These are phyloP conservation scores for Darevskia nairensis DNA, from an alignment of 2,797 vertebrate species.

Conservation along the genomic window DNA sequence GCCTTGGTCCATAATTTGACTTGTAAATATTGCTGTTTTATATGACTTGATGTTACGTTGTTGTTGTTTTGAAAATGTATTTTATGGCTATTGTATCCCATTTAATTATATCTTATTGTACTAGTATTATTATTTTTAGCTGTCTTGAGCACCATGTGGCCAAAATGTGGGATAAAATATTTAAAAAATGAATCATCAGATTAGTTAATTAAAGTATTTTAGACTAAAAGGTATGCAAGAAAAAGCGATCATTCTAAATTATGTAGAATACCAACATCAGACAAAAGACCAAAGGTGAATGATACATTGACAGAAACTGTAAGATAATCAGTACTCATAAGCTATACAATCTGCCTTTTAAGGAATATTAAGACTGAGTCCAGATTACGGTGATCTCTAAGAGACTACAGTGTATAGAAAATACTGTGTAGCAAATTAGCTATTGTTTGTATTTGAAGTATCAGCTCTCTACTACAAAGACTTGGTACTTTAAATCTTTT, in stretches of 20 bases:
- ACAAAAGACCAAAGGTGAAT: neutral
- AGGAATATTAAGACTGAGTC: neutral
- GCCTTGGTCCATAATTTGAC: too few species aligned
- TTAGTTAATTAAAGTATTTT: neutral
- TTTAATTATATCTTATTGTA: too few species aligned
- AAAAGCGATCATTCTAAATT: neutral
- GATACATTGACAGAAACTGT: neutral
- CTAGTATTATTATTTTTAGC: too few species aligned
- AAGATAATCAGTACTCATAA: neutral
- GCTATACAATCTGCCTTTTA: neutral
- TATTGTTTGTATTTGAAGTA: neutral
- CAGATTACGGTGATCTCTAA: too few species aligned
- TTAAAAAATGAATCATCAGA: too few species aligned
- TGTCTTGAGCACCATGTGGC: too few species aligned
- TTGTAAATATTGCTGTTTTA: too few species aligned
- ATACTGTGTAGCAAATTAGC: neutral
- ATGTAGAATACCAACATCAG: neutral
- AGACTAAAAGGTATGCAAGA: neutral
- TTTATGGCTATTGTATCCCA: too few species aligned
- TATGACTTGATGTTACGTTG: too few species aligned
- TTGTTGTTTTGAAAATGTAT: too few species aligned
- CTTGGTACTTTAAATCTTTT: neutral
- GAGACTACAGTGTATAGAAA: neutral
- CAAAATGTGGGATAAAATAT: too few species aligned
- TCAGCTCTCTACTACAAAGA: neutral